These are phyloP conservation scores for Disparrhopalites patrizii DNA, from an alignment of 2,888 invertebrate species.

Conservation along the genomic window DNA sequence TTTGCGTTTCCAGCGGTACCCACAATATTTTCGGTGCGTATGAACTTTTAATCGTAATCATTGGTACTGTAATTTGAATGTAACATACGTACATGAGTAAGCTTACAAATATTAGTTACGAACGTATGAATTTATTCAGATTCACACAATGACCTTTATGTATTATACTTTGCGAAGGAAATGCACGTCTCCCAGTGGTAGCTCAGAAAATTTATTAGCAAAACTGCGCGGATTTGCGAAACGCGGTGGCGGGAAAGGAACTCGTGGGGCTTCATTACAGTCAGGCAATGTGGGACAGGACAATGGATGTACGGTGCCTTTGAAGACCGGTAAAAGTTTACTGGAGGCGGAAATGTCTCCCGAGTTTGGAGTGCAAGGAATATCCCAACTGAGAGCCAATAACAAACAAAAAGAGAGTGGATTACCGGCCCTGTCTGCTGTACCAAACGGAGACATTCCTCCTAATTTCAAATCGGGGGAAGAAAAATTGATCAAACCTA, in stretches of 20 bases:
- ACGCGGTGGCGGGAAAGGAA: background rate
- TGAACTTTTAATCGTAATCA: too few relatives aligned
- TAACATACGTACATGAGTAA: too few relatives aligned
- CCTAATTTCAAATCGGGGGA: background rate
- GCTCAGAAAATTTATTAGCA: conserved; percentile 13
- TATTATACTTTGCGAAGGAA: conserved; percentile 1
- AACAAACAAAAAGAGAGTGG: background rate
- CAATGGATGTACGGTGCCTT: background rate
- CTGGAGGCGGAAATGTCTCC: conserved; percentile 9
- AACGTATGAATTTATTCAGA: too few relatives aligned
- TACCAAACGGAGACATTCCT: background rate
- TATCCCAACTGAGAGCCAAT: background rate
- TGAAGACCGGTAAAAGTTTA: background rate
- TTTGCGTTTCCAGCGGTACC: conserved; percentile 82
- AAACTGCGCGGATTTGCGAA: conserved; percentile 6
- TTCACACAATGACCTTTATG: too few relatives aligned
- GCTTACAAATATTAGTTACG: too few relatives aligned
- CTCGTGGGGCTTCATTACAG: too few relatives aligned
- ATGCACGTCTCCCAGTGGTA: conserved; percentile 11
- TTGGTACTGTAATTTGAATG: too few relatives aligned
- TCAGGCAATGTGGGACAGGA: background rate
- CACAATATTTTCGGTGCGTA: conserved; percentile 69
- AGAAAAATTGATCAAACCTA: conserved; percentile 50
- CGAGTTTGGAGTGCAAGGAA: conserved; percentile 14
- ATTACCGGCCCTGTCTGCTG: background rate